Evolutionary conservation across 2,797 vertebrate species (phyloP).

Genomic region (Oryzias sinensis): DNA sequence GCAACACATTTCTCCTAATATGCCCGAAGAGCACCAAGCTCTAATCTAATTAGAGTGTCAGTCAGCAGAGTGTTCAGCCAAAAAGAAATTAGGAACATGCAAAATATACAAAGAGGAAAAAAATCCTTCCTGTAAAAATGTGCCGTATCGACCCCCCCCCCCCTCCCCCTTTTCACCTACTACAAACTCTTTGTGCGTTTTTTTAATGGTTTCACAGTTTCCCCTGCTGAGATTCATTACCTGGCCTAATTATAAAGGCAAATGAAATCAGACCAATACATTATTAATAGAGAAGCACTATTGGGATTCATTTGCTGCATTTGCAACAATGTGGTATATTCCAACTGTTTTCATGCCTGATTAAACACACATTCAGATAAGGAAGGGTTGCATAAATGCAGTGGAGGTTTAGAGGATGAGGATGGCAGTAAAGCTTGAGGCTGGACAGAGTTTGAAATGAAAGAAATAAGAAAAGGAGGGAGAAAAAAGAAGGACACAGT

Average conservation of each 20-base stretch:
- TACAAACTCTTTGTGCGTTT: constrained; percentile 44
- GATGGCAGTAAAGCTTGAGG: constrained; percentile 19
- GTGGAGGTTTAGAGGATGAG: constrained; percentile 11
- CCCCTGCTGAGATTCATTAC: constrained; percentile 85
- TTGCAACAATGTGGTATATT: constrained; percentile 80
- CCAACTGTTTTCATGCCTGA: constrained; percentile 76
- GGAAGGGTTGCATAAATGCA: constrained; percentile 32
- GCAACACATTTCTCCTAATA: constrained; percentile 71
- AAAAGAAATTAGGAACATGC: constrained; percentile 69
- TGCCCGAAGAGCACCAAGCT: constrained; percentile 76
- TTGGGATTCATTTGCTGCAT: constrained; percentile 78
- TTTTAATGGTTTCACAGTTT: constrained; percentile 65
- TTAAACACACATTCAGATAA: constrained; percentile 70
- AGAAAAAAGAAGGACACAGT: constrained; percentile 1
- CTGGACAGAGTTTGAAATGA: constrained; percentile 9
- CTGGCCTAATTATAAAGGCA: constrained; percentile 89
- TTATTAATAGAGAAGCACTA: constrained; percentile 77
- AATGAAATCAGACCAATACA: constrained; percentile 88
- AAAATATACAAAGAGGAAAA: constrained; percentile 68
- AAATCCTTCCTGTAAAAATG: constrained; percentile 51
- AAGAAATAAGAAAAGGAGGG: constrained; percentile 12
- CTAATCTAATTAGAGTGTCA: constrained; percentile 84
- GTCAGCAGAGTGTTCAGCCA: constrained; percentile 75
- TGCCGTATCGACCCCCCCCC: constrained; percentile 47
- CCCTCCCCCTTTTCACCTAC: constrained; percentile 10